phyloP scores from a whole-genome alignment of 2,888 invertebrate species.

The Dinocampus coccinellae region DNA sequence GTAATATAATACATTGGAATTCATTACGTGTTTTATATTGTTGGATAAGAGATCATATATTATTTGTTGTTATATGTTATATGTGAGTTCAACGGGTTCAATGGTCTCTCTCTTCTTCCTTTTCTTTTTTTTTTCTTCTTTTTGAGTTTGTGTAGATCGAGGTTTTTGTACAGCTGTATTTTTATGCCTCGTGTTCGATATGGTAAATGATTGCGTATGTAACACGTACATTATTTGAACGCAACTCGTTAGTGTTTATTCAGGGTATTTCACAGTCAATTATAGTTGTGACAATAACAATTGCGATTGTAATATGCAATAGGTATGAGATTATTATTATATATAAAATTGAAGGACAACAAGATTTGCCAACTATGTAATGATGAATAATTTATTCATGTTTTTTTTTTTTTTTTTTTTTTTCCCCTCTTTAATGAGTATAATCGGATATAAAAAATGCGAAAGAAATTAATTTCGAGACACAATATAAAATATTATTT shows the following conservation, averaged over 20 bases:
- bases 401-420: not conserved
- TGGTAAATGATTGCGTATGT: conserved; percentile 1
- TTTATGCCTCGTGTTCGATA: not conserved
- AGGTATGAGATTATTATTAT: not conserved
- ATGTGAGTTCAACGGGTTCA: not conserved
- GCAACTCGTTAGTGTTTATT: not conserved
- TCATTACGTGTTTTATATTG: not conserved
- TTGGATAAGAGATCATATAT: not conserved
- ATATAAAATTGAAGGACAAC: too few relatives aligned
- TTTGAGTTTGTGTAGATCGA: not conserved
- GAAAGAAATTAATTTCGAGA: too few relatives aligned
- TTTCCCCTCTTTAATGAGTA: too few relatives aligned
- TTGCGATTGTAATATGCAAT: not conserved
- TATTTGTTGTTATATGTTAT: not conserved
- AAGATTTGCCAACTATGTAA: too few relatives aligned
- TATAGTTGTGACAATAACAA: not conserved
- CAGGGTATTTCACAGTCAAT: not conserved
- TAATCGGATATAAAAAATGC: too few relatives aligned
- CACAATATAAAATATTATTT: too few relatives aligned
- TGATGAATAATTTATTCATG: not conserved
- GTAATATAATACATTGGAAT: not conserved
- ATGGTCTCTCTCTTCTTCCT: too few relatives aligned
- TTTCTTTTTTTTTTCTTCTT: too few relatives aligned
- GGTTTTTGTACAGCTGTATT: not conserved
- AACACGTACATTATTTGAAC: not conserved